Percentiles rank a stretch among this genome's conserved stretches.
These are phyloP conservation scores for Amblyraja radiata DNA, from an alignment of 2,797 vertebrate genomes.

Conservation along the genomic window DNA sequence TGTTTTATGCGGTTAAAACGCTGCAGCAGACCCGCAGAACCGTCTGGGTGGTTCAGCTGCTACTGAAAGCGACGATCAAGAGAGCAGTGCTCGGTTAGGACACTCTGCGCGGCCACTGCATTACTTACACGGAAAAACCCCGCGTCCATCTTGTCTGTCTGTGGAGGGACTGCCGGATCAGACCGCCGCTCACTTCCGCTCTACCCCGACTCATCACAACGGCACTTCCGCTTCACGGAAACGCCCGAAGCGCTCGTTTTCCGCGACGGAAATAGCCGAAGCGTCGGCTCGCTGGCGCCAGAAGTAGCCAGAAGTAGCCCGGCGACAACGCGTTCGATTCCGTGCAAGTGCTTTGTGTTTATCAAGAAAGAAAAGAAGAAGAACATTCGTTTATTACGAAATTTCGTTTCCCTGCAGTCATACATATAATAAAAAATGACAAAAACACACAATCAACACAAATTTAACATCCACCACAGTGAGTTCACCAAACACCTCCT, in stretches of 20 bases:
- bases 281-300: too few relatives aligned
- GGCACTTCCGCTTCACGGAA: neutral
- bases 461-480: too few relatives aligned
- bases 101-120: neutral
- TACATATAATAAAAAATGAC: too few relatives aligned
- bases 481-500: too few relatives aligned
- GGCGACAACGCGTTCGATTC: too few relatives aligned
- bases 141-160: constrained; percentile 65
- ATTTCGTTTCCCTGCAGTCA: too few relatives aligned
- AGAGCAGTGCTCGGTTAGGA: neutral
- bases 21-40: neutral
- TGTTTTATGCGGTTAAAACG: neutral
- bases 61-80: too few relatives aligned
- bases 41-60: neutral
- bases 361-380: too few relatives aligned
- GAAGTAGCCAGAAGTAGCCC: too few relatives aligned
- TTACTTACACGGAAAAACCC: constrained; percentile 76
- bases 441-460: too few relatives aligned
- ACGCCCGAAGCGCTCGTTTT: neutral
- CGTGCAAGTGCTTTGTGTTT: too few relatives aligned
- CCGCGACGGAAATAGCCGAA: neutral
- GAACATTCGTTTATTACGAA: too few relatives aligned
- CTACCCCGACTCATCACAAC: constrained; percentile 49
- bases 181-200: constrained; percentile 39
- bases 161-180: constrained; percentile 32